These are phyloP conservation scores for Arctopsyche grandis DNA, from an alignment of 1,140 invertebrate species.

Conservation along the genomic window DNA sequence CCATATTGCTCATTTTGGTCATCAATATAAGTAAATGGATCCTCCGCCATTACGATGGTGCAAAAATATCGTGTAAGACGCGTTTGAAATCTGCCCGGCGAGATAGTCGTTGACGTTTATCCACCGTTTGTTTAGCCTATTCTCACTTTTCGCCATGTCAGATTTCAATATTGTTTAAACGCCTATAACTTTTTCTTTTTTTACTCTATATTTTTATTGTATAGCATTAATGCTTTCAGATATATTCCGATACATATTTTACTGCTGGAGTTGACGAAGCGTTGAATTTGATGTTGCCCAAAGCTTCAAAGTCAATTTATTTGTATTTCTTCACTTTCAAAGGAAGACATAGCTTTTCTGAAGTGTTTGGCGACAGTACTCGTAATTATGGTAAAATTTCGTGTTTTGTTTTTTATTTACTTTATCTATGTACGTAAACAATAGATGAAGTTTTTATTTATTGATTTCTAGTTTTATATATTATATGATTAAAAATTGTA, in stretches of 20 bases:
- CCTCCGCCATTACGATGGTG: no score
- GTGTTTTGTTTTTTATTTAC: background rate
- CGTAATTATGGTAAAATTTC: constrained; percentile 49
- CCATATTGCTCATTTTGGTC: no score
- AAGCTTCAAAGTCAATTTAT: constrained; percentile 38
- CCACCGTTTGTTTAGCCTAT: no score
- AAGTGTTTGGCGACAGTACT: constrained; percentile 47
- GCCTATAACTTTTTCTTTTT: no score
- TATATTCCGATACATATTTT: constrained; percentile 49
- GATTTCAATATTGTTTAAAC: no score
- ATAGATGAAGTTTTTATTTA: background rate
- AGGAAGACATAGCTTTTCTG: constrained; percentile 46
- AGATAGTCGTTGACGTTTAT: no score
- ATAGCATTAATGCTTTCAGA: constrained; percentile 36
- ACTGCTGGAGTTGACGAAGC: constrained; percentile 47
- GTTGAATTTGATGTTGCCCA: constrained; percentile 31
- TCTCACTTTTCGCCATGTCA: no score
- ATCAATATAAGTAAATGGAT: no score
- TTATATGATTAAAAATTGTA: background rate
- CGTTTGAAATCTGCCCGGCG: no score
- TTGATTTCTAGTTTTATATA: background rate
- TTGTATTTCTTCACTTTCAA: constrained; percentile 49
- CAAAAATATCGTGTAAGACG: no score
- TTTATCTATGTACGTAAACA: background rate
- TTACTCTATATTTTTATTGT: constrained; percentile 1